Evolutionary conservation across 2,888 invertebrate species (phyloP).

Genomic region (Chrysodeixis includens): DNA sequence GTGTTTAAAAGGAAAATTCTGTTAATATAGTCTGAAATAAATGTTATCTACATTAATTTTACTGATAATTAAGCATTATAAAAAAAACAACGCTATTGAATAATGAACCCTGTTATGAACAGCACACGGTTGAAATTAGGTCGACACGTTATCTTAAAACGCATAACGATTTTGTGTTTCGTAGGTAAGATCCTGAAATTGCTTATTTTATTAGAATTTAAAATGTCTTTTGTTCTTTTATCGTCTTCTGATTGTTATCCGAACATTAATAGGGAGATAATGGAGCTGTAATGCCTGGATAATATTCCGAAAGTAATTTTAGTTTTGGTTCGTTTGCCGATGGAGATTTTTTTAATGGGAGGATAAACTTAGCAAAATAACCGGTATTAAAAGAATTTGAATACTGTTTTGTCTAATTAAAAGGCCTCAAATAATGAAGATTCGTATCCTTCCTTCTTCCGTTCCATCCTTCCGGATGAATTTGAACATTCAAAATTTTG

Average conservation of each 20-base stretch:
- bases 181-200: slow-evolving; percentile 26
- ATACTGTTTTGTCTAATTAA: not conserved
- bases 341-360: not conserved
- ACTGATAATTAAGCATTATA: not conserved
- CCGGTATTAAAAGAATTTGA: not conserved
- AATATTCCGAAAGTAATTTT: slow-evolving; percentile 21
- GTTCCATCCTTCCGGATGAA: no score
- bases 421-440: no score
- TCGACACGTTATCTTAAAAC: slow-evolving; percentile 14
- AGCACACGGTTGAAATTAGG: slow-evolving; percentile 34
- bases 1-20: no score
- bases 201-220: slow-evolving; percentile 41
- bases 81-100: not conserved
- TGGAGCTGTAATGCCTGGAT: slow-evolving; percentile 24
- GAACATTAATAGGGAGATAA: slow-evolving; percentile 32
- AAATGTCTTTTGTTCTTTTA: slow-evolving; percentile 36
- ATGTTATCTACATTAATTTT: no score
- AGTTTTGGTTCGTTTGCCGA: slow-evolving; percentile 5
- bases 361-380: not conserved
- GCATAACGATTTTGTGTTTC: slow-evolving; percentile 30
- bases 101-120: not conserved
- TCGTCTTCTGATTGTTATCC: slow-evolving; percentile 33
- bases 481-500: no score
- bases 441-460: no score
- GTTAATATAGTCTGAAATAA: no score